A percentile compares a stretch with the other conserved stretches of the same genome.
Evolutionary conservation across 2,797 vertebrate genomes (phyloP).

Genomic region (Trematomus bernacchii): DNA sequence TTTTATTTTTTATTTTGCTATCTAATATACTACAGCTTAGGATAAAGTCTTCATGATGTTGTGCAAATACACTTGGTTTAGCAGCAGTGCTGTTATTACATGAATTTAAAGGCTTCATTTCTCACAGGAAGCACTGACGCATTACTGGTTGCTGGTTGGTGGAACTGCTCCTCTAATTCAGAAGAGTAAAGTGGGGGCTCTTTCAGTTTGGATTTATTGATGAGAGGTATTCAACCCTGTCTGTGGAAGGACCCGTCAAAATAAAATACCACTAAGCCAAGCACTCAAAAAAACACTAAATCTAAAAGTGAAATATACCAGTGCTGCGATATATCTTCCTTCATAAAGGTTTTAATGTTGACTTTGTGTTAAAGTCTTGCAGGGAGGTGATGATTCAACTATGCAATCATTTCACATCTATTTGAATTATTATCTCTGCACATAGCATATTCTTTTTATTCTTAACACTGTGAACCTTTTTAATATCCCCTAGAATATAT

Average conservation of each 20-base stretch:
- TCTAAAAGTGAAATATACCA: too few species aligned
- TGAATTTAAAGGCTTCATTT: conserved; percentile 16
- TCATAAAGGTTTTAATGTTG: too few species aligned
- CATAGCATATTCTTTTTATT: too few species aligned
- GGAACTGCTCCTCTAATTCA: conserved; percentile 13
- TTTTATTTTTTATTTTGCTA: not conserved
- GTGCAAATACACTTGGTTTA: not conserved
- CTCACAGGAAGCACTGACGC: not conserved
- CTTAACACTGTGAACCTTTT: too few species aligned
- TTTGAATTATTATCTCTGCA: too few species aligned
- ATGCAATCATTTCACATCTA: too few species aligned
- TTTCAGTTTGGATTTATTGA: not conserved
- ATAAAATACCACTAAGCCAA: not conserved
- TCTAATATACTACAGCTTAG: not conserved
- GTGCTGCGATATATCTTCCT: too few species aligned
- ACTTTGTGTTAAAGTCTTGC: too few species aligned
- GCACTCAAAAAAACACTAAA: not conserved
- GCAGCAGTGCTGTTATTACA: not conserved
- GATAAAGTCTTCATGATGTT: conserved; percentile 21
- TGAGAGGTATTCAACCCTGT: not conserved
- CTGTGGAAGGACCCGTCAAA: not conserved
- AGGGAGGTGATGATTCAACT: too few species aligned
- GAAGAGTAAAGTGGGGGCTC: not conserved
- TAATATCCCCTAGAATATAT: too few species aligned
- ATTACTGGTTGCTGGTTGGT: not conserved